A percentile compares a stretch with the other conserved stretches of the same genome.
Conservation (phyloP, 2,113 vertebrate species). For the Acrocephalus arundinaceus region DNA sequence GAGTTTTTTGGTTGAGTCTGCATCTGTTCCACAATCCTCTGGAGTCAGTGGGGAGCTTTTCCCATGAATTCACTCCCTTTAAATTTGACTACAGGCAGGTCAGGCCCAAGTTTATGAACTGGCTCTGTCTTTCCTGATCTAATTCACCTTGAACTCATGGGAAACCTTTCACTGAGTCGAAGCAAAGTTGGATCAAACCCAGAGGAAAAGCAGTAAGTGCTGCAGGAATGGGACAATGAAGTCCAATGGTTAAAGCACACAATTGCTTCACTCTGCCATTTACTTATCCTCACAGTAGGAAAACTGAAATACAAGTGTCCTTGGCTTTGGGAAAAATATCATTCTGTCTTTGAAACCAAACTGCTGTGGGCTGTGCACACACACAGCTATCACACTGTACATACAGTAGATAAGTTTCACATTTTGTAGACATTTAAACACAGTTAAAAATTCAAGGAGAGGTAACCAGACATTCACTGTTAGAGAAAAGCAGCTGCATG, state of each 20-base stretch:
- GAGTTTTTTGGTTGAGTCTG: neutral
- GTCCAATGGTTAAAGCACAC: neutral
- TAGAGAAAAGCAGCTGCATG: slow-evolving; percentile 27
- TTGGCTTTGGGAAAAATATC: neutral
- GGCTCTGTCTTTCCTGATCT: neutral
- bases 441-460: slow-evolving; percentile 11
- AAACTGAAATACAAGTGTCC: neutral
- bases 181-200: neutral
- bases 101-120: neutral
- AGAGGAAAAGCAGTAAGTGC: neutral
- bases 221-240: neutral
- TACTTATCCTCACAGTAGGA: neutral
- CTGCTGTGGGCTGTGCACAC: neutral
- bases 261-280: accelerated
- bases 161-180: neutral
- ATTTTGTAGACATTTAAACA: neutral
- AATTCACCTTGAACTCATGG: neutral
- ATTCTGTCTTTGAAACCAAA: neutral
- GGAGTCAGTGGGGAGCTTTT: neutral
- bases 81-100: neutral
- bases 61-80: neutral
- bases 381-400: neutral
- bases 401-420: slow-evolving; percentile 10
- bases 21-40: neutral
- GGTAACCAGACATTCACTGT: neutral